phyloP scores from a whole-genome alignment of 2,797 vertebrate species.

The Tachyglossus aculeatus region DNA sequence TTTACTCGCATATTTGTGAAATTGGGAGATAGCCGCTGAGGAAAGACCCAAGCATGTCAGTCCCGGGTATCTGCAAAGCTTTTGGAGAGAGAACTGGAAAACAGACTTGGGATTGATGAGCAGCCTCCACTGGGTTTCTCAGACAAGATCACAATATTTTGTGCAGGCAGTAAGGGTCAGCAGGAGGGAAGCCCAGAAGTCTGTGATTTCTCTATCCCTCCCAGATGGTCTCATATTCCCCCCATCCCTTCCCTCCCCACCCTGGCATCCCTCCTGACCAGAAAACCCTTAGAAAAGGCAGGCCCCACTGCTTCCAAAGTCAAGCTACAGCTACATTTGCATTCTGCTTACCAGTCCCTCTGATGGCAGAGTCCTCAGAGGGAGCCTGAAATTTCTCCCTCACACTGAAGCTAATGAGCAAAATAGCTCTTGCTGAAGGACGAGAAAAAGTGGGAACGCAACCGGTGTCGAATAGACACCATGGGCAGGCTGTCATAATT shows the following conservation, averaged over 20 bases:
- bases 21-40: too few species aligned
- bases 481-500: conserved; percentile 26
- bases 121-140: too few species aligned
- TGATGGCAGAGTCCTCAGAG: conserved; percentile 51
- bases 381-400: conserved; percentile 44
- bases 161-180: too few species aligned
- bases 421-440: conserved; percentile 49
- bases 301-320: not conserved
- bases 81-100: too few species aligned
- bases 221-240: not conserved
- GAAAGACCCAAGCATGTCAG: too few species aligned
- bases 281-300: conserved; percentile 15
- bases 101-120: too few species aligned
- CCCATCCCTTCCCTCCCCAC: not conserved
- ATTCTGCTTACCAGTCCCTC: conserved; percentile 54
- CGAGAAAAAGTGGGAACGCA: conserved; percentile 9
- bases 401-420: conserved; percentile 47
- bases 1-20: too few species aligned
- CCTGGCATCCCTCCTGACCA: not conserved
- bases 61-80: too few species aligned
- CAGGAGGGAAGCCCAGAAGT: too few species aligned
- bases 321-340: conserved; percentile 22
- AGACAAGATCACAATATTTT: too few species aligned
- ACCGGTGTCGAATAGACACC: not conserved
- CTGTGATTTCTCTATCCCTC: fast-evolving